A percentile compares a stretch with the other conserved stretches of the same genome.
Evolutionary conservation across 2,888 invertebrate genomes (phyloP).

Genomic region (Pogonocherus hispidulus): DNA sequence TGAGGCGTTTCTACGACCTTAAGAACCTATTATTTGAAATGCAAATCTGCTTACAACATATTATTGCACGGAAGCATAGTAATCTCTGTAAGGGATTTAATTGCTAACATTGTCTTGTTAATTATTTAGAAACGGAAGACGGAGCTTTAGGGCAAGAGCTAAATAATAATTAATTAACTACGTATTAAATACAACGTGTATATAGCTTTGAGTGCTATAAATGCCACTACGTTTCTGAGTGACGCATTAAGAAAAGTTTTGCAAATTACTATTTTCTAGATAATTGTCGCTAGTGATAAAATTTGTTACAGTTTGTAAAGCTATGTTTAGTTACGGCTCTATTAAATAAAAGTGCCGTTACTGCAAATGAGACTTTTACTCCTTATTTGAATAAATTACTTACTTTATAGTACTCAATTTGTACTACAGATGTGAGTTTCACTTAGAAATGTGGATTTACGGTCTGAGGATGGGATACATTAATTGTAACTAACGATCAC

Average conservation of each 20-base stretch:
- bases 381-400: conserved; percentile 47
- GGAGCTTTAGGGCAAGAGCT: conserved; percentile 49
- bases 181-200: conserved; percentile 27
- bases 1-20: conserved; percentile 44
- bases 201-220: conserved; percentile 21
- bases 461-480: background rate
- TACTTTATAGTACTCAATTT: conserved; percentile 39
- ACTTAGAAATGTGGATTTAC: conserved; percentile 12
- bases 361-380: conserved; percentile 54
- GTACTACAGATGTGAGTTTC: conserved; percentile 22
- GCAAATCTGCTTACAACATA: conserved; percentile 46
- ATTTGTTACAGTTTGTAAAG: conserved; percentile 44
- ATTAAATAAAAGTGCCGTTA: conserved; percentile 49
- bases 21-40: conserved; percentile 49
- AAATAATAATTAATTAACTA: conserved; percentile 43
- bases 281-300: conserved; percentile 48
- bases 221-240: conserved; percentile 37
- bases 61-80: conserved; percentile 50
- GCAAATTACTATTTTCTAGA: conserved; percentile 48
- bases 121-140: conserved; percentile 49
- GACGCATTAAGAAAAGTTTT: conserved; percentile 43
- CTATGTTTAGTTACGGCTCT: conserved; percentile 46
- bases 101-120: conserved; percentile 52
- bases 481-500: background rate
- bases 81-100: conserved; percentile 52